Evolutionary conservation across 2,113 vertebrate species (phyloP), one percentile per base, ranked within the genome.

Genomic region (Carollia perspicillata): DNA sequence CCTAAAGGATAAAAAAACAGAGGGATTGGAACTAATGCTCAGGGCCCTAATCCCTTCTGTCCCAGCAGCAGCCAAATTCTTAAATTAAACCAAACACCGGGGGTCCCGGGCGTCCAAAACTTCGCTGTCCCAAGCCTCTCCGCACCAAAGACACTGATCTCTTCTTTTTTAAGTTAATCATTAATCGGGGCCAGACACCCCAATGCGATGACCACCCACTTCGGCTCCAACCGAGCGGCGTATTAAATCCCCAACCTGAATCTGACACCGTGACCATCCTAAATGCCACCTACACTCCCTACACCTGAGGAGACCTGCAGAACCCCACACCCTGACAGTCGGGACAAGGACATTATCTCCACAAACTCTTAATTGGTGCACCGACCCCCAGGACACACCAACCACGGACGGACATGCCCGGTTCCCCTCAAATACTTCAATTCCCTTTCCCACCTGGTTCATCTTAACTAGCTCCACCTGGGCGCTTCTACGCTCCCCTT

Each of bases 21-120:
- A 11, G 22, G 22, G 55, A 58, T 23, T 22, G 55, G 0, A 84
- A 74, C 16, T 14, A 37, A 26, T 1, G 9, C 23, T 14, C 28
- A 2, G 9, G 26, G 49, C 55, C 37, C 30, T 17, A 4, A 0
- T 0, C 20, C 49, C 58, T 65, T 33, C 12, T 0, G 17, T 42
- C 18, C 22, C 75, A 44, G 49, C 8, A 40, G 44, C 2, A 28
- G 71, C 71, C 69, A 20, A 42, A 20, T 23, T 71, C 65, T 18
- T 18, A 35, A 68, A 4, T 68, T 68, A 35, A 68, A 20, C n/a
- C n/a, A n/a, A 37, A 20, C 17, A 68, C 58, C 20, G 2, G 55
- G 58, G 58, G 10, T 60, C 10, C 23, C 58, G 3, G 58, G 26
- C 55, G 8, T 51, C 28, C 74, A 47, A 44, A 37, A 20, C 26